Base-by-base conservation (phyloP, 2,113 vertebrate species). In the Stegostoma tigrinum region DNA sequence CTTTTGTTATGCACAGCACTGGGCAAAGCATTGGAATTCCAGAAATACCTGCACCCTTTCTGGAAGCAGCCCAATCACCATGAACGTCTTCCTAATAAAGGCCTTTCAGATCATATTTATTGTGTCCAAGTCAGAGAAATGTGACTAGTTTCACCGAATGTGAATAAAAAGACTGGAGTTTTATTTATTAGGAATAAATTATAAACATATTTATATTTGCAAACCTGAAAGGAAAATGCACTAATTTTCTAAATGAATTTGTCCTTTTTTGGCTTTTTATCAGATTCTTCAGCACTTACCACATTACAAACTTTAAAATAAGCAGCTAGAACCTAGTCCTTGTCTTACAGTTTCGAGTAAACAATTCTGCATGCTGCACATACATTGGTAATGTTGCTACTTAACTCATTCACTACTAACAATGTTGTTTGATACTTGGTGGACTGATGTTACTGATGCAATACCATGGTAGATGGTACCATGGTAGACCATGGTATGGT, bases 221-320 rank as follows among this genome's bases (percentile, higher is more conserved):
- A 0, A 96, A 96, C 23, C 86, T 55, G 89, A 72, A 91, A 96
- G 72, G 38, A 45, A 96, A 72, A 70, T 91, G 45, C 68, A 93
- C 94, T 95, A 72, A 97, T 97, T 95, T 96, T 96, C 95, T 90
- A 68, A 72, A 96, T 3, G 0, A 96, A 93, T 45, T 96, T 68
- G 94, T 91, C 96, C 96, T 96, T 97, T 61, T 96, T 91, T 93
- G 66, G 68, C 23, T 72, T 48, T 52, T 21, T 10, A n/a, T 61
- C 30, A 61, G 85, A 75, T n/a, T 96, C 55, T 78, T 91, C 21
- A 91, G 68, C 42, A 34, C 72, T 48, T 72, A 61, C n/a, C 52
- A 24, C 27, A 34, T 90, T 95, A 95, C 94, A 95, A 52, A 95
- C 42, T 72, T 95, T 70, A 45, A 72, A 95, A 30, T 27, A 19